phyloP scores from a whole-genome alignment of 2,888 invertebrate genomes.

The Leucophora obtusa region DNA sequence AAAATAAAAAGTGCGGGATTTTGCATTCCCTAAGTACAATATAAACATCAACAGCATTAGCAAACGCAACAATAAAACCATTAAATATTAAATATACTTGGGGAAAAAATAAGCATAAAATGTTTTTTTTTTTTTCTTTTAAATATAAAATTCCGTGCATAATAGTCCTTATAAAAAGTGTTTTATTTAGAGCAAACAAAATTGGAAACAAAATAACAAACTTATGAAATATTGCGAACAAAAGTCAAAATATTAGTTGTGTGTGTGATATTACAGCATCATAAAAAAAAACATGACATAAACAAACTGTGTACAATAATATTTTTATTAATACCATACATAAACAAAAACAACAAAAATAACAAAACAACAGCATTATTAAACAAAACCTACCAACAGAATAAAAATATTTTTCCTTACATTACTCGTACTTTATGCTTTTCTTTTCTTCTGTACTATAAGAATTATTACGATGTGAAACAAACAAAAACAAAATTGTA shows the following conservation, averaged over 20 bases:
- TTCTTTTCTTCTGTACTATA: neutral
- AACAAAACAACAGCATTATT: constrained; percentile 7
- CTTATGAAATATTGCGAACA: neutral
- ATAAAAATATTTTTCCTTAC: constrained; percentile 7
- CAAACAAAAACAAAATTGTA: constrained; percentile 34
- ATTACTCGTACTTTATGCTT: neutral
- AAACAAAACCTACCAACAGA: neutral
- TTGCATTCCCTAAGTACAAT: no score
- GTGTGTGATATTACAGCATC: constrained; percentile 2
- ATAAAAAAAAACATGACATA: constrained; percentile 9
- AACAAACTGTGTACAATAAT: constrained; percentile 24
- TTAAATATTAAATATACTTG: neutral
- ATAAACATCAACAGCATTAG: neutral
- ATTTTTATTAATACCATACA: constrained; percentile 31
- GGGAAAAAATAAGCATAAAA: neutral
- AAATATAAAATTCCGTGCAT: neutral
- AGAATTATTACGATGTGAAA: constrained; percentile 1
- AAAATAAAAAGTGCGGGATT: no score
- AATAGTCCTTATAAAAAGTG: neutral
- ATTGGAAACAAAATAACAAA: neutral
- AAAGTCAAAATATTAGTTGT: neutral
- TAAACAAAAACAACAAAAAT: neutral
- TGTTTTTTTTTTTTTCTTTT: constrained; percentile 7
- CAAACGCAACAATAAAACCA: neutral
- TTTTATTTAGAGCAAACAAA: neutral